Base-by-base conservation (phyloP, 2,113 vertebrate genomes). In the Actenoides lindsayi region DNA sequence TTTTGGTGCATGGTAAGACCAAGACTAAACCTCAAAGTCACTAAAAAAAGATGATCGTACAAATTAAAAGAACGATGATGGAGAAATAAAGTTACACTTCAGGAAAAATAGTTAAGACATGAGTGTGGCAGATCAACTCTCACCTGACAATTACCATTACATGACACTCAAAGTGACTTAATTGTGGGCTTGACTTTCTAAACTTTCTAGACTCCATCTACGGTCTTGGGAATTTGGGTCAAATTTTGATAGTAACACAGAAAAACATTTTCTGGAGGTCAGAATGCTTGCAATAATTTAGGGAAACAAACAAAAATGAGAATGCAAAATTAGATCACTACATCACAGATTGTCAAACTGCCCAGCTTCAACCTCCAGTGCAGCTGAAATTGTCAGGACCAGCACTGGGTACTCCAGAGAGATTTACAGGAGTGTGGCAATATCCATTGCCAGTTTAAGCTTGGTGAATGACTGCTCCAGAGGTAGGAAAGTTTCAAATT, bases 251-350 rank as follows among this genome's bases (percentile, higher is more conserved):
- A 50, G 2, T 5, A 50, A 2, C 60, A 11, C 30, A n/a, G 56
- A 60, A 60, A 68, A 76, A 42, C 0, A 0, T 37, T 76, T 11
- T 35, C 16, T 19, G 10, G 44, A 87, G 65, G 6, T 86, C 20
- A 59, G 35, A 78, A 28, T 51, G 35, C 73, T 71, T 60, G 10
- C 28, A 87, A 71, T 39, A 84, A 71, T 68, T 74, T 2, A 0
- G n/a, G 23, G 39, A 91, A 92, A 74, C 5, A 76, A 39, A 68
- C 65, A n/a, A 54, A 87, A 73, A 68, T 6, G 8, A 33, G 8
- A 79, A 42, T 28, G 6, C 24, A 79, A 69, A 83, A 28, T 51
- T 35, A 63, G 9, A 27, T 68, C 13, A 28, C 5, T 71, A 2
- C 23, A 20, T 54, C n/a, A 44, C 3, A 19, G 24, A 42, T 16